A percentile compares a stretch with the other conserved stretches of the same genome.
Conservation (phyloP, 1,140 invertebrate genomes). For the Drosophila baimaii region DNA sequence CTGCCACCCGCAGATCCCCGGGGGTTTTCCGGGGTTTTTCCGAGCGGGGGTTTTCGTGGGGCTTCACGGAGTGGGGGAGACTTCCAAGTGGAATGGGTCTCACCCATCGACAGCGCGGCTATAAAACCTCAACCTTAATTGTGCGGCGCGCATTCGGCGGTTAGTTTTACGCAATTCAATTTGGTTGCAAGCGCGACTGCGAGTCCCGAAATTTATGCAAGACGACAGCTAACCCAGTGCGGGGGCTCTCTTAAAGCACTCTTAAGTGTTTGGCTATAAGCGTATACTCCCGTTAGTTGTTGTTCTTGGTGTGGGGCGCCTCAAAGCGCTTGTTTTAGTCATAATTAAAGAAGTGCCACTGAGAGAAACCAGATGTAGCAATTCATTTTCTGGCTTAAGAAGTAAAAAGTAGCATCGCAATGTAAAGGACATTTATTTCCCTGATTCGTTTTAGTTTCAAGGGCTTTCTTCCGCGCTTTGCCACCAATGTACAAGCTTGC, state of each 20-base stretch:
- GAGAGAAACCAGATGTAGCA: no score
- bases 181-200: constrained; percentile 71
- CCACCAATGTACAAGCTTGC: no score
- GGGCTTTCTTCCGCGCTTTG: no score
- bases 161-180: constrained; percentile 81
- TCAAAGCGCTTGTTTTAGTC: constrained; percentile 43
- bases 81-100: neutral
- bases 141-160: constrained; percentile 79
- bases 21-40: constrained; percentile 7
- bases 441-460: no score
- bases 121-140: constrained; percentile 82
- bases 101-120: constrained; percentile 42
- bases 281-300: constrained; percentile 20
- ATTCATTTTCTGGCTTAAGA: no score
- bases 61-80: neutral
- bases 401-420: no score
- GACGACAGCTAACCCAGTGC: constrained; percentile 42
- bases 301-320: neutral
- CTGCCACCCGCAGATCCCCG: constrained; percentile 73
- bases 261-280: constrained; percentile 35
- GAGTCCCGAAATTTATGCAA: constrained; percentile 61
- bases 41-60: neutral
- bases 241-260: constrained; percentile 37
- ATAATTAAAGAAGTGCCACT: constrained; percentile 54
- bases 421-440: no score